Base-by-base conservation (phyloP, 2,797 vertebrate species). In the Pempheris klunzingeri region DNA sequence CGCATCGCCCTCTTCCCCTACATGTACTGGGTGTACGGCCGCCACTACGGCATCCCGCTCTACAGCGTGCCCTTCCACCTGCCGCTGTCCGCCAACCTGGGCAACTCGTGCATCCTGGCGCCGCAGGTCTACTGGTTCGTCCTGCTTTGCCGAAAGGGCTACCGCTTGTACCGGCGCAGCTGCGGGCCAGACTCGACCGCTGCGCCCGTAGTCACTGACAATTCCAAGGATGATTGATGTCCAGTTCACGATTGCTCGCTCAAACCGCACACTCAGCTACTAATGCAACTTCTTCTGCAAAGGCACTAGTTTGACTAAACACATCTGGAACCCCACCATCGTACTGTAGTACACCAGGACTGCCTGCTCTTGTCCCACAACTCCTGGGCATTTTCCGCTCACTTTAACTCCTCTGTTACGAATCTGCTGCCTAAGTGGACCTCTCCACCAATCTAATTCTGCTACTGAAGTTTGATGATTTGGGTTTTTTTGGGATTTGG, bases 51-150 rank as follows among this genome's bases (percentile, higher is more conserved):
- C 54, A 90, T 99, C 64, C 95, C 96, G 0, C 11, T 96, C 5
- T 94, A 97, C 92, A 82, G 87, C 62, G 97, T 97, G 71, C 98
- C 97, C 50, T 96, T 97, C 92, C 95, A 93, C 91, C 96, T 99
- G 88, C 95, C 98, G 2, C 89, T 97, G 64, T 85, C 93, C 77
- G 84, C 97, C 93, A 99, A 98, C 74, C 85, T 99, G 74, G 96
- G 96, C 89, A 99, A 95, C 81, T 88, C 87, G 9, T 91, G 96
- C 85, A 97, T 99, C 92, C 93, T 99, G 80, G 95, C 97, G 3
- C 98, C 98, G 0, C 98, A 99, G 93, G 91, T 99, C 92, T 99
- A 99, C 96, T 99, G 98, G 98, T 99, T 99, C 78, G 74, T 94
- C 36, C 96, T 99, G 80, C 97, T 99, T 53, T 97, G 97, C 92